Base-by-base conservation (phyloP, 2,888 invertebrate genomes). In the Ophion ventricosus region DNA sequence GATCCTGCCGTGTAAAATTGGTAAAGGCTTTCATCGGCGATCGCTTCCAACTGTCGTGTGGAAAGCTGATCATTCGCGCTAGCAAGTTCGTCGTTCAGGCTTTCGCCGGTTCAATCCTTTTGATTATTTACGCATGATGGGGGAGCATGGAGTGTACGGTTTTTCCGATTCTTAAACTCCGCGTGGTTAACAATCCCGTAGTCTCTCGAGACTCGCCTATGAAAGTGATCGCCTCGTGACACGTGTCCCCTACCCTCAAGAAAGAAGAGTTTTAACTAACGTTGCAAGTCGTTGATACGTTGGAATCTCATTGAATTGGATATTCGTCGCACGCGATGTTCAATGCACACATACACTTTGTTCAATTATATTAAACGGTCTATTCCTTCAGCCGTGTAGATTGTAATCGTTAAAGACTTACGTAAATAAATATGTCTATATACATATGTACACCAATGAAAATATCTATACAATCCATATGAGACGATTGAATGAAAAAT, bases 311-410 rank as follows among this genome's bases (percentile, higher is more conserved):
- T 56, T 35, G 75, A 66, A 20, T 26, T 0, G 49, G 17, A 49
- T 64, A 35, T 35, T 35, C 35, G 35, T 35, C 8, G 35, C 20
- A 43, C 29, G 49, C 69, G 40, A 64, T 69, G 77, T 80, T 74
- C 35, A 78, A 40, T 66, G 59, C n/a, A 40, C 57, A 35, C n/a
- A 40, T 43, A 35, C 35, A 35, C 35, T 40, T 78, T 77, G 74
- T 84, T 81, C 49, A 61, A 79, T 43, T 70, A 64, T 84, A 77
- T 73, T 64, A 43, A 63, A 80, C 64, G 43, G 69, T 75, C 72
- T 72, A 79, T 79, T 66, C 25, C 35, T 11, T 25, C 66, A 81
- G 70, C 64, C 66, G 23, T 64, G 26, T n/a, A 64, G 40, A 78
- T 29, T 29, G 11, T 29, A 66, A 63, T 43, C 43, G 40, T 61